Percentiles rank a stretch among this genome's conserved stretches.
These are phyloP conservation scores for Dendronephthya gigantea DNA, from an alignment of 64 coral and sea anemone genomes.

Conservation along the genomic window DNA sequence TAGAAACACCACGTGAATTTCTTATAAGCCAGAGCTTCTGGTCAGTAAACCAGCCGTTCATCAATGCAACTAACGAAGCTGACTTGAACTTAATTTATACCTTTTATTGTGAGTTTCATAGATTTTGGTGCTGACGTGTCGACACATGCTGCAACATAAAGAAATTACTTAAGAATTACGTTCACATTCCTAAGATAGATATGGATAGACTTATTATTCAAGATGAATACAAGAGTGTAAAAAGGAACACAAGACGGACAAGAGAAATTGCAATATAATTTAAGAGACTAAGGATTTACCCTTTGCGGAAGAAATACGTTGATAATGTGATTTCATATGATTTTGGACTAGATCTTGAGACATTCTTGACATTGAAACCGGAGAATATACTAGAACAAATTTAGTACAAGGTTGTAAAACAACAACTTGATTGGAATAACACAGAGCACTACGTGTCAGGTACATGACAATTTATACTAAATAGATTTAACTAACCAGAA, in stretches of 20 bases:
- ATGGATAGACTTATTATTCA: no score
- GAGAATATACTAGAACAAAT: not conserved
- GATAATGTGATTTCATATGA: slow-evolving; percentile 12
- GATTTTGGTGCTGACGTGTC: slow-evolving; percentile 10
- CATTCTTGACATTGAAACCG: not conserved
- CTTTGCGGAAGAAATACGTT: not conserved
- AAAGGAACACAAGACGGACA: no score
- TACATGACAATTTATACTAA: not conserved
- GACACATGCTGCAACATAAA: not conserved
- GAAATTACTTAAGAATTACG: not conserved
- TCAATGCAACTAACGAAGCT: not conserved
- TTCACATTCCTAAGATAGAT: not conserved
- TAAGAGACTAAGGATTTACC: not conserved
- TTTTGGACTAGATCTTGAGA: not conserved
- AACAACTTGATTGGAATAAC: not conserved
- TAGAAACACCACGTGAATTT: not conserved
- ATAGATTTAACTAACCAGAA: not conserved
- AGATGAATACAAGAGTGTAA: no score
- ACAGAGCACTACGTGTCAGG: not conserved
- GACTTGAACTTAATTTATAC: not conserved
- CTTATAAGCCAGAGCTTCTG: not conserved
- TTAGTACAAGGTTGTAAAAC: not conserved
- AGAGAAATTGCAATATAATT: not conserved
- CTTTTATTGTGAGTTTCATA: slow-evolving; percentile 9
- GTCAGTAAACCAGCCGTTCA: not conserved